phyloP scores from a whole-genome alignment of 2,888 invertebrate species.

The Parthenolecanium corni region DNA sequence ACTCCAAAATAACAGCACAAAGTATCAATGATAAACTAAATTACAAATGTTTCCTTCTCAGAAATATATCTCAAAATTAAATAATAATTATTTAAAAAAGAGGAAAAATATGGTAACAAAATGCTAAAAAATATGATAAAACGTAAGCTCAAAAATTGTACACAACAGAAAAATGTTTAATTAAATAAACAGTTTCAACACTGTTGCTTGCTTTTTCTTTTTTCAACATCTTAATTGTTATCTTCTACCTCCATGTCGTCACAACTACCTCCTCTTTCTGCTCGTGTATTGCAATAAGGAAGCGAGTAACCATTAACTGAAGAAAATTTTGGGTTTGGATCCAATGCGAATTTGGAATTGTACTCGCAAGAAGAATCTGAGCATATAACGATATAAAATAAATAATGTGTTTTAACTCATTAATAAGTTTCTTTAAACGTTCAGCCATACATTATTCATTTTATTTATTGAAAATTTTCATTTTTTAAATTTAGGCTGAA shows the following conservation, averaged over 20 bases:
- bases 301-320: background rate
- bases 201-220: background rate
- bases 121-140: conserved; percentile 22
- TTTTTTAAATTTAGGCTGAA: no score
- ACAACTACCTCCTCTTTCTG: conserved; percentile 1
- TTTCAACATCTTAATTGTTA: background rate
- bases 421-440: no score
- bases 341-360: background rate
- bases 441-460: no score
- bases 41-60: no score
- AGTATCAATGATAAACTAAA: no score
- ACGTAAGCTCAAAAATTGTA: conserved; percentile 26
- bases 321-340: background rate
- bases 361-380: background rate
- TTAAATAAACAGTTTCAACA: background rate
- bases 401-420: no score
- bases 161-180: conserved; percentile 4
- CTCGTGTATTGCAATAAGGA: conserved; percentile 1
- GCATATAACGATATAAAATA: background rate
- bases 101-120: conserved; percentile 21
- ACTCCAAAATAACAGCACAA: no score
- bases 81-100: background rate
- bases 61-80: no score
- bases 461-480: no score
- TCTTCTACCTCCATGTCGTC: conserved; percentile 24